phyloP scores from a whole-genome alignment of 2,888 invertebrate species.

The Nomada ruficornis region DNA sequence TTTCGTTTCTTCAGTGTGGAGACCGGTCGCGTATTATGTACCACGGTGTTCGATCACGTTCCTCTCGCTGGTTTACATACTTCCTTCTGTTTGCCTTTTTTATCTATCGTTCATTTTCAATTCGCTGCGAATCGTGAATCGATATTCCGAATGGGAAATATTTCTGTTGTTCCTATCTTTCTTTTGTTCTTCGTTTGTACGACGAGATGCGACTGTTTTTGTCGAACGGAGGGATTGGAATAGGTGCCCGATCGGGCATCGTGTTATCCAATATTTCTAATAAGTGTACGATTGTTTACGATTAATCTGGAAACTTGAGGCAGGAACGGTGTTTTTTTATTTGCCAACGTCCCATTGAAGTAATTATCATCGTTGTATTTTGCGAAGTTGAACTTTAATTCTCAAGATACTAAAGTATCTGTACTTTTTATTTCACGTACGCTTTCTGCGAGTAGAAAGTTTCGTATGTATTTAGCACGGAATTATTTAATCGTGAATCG shows the following conservation, averaged over 20 bases:
- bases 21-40: constrained; percentile 20
- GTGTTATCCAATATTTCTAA: no score
- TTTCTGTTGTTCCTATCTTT: neutral
- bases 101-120: neutral
- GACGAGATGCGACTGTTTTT: constrained; percentile 12
- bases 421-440: no score
- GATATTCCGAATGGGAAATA: neutral
- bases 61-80: constrained; percentile 22
- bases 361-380: no score
- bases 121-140: neutral
- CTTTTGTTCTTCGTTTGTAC: neutral
- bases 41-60: constrained; percentile 42
- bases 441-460: no score
- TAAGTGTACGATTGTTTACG: no score
- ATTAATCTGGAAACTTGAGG: no score
- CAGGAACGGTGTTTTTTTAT: no score
- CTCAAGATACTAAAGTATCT: no score
- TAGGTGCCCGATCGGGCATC: neutral
- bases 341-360: no score
- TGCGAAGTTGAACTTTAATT: no score
- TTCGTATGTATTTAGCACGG: no score
- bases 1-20: constrained; percentile 4
- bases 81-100: neutral
- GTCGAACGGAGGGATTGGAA: neutral
- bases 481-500: no score